A percentile compares a stretch with the other conserved stretches of the same genome.
These are phyloP conservation scores for Chaetogeoica ovagalla DNA, from an alignment of 2,888 invertebrate genomes.

Conservation along the genomic window DNA sequence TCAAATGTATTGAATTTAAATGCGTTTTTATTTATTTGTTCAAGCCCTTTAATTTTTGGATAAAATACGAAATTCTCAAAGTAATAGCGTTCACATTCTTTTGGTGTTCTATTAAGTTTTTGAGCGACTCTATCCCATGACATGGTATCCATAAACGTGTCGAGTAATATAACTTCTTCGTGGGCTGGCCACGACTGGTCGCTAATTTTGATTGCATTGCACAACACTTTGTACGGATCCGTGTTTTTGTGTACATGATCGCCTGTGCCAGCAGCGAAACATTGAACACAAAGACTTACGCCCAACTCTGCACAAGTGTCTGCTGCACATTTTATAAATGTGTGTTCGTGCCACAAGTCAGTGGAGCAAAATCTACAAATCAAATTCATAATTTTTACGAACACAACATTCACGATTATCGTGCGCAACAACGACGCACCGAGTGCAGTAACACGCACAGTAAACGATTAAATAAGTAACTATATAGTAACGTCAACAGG, in stretches of 20 bases:
- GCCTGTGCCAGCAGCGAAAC: constrained; percentile 35
- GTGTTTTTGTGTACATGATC: constrained; percentile 33
- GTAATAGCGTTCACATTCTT: constrained; percentile 40
- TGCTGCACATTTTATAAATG: constrained; percentile 20
- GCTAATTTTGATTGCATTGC: constrained; percentile 5
- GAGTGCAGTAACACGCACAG: no score
- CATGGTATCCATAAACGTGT: constrained; percentile 40
- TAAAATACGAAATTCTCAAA: constrained; percentile 26
- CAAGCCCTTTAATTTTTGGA: constrained; percentile 30
- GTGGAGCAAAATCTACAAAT: constrained; percentile 29
- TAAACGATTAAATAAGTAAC: no score
- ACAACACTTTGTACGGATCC: constrained; percentile 34
- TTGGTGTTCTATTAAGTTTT: constrained; percentile 13
- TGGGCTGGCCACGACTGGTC: constrained; percentile 28
- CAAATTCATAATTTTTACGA: neutral
- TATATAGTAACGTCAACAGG: no score
- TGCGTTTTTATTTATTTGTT: constrained; percentile 18
- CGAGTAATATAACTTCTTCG: constrained; percentile 35
- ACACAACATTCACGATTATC: neutral
- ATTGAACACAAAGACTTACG: constrained; percentile 12
- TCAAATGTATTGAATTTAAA: constrained; percentile 23
- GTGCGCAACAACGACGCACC: neutral
- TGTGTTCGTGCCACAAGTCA: constrained; percentile 38
- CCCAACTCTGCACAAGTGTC: neutral
- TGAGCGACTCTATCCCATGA: constrained; percentile 30